Conservation (phyloP, 2,797 vertebrate species). For the Falco berigora region DNA sequence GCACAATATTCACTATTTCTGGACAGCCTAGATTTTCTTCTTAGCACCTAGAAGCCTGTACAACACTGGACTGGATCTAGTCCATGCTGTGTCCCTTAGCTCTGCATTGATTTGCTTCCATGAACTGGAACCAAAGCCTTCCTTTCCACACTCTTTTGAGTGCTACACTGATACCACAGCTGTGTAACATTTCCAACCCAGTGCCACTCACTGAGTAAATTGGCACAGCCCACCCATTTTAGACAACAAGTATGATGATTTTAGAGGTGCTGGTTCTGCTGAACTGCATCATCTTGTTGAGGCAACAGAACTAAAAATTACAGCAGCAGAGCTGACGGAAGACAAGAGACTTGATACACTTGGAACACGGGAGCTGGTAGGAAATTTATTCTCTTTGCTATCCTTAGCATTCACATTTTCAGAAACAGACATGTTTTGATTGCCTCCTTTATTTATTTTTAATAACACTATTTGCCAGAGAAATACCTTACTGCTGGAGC, state of each 20-base stretch:
- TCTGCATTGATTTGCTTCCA: neutral
- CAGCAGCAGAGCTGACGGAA: neutral
- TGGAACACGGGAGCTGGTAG: neutral
- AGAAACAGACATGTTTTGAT: slow-evolving; percentile 22
- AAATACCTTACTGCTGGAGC: neutral
- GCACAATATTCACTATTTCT: neutral
- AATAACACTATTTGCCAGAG: neutral
- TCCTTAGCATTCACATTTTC: neutral
- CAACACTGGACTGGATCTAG: neutral
- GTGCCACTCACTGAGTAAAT: neutral
- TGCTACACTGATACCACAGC: neutral
- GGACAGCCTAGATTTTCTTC: neutral
- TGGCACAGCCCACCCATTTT: neutral
- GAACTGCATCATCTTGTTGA: neutral
- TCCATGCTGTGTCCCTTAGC: neutral
- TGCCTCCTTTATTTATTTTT: slow-evolving; percentile 23
- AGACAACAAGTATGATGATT: neutral
- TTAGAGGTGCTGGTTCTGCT: neutral
- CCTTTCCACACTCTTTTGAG: neutral
- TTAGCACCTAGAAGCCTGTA: neutral
- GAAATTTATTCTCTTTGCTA: neutral
- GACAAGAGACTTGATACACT: neutral
- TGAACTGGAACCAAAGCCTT: neutral
- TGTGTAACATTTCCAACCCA: neutral
- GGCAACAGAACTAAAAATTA: neutral